A percentile compares a stretch with the other conserved stretches of the same genome.
These are phyloP conservation scores for Prenolepis imparis DNA, from an alignment of 2,888 invertebrate species.

Conservation along the genomic window DNA sequence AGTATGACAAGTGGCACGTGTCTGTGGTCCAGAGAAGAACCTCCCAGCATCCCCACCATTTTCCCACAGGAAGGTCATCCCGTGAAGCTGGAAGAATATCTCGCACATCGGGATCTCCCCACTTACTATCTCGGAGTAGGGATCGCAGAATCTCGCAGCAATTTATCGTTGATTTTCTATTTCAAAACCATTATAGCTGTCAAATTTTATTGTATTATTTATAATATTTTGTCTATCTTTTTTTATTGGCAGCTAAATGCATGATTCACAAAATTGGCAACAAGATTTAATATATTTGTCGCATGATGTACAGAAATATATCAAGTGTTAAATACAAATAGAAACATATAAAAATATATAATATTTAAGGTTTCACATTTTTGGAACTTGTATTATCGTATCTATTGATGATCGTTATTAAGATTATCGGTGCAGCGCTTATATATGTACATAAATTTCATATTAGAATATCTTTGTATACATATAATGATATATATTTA, in stretches of 20 bases:
- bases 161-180: constrained; percentile 74
- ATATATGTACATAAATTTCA: not conserved
- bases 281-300: not conserved
- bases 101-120: constrained; percentile 67
- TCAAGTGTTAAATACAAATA: not conserved
- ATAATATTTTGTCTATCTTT: not conserved
- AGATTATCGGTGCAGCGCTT: not conserved
- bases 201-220: constrained; percentile 1
- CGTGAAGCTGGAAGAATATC: constrained; percentile 71
- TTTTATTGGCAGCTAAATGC: not conserved
- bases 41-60: constrained; percentile 78
- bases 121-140: constrained; percentile 73
- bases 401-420: not conserved
- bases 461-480: not conserved
- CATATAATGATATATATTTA: not conserved
- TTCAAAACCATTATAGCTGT: constrained; percentile 42
- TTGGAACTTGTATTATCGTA: not conserved
- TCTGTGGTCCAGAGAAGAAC: constrained; percentile 80
- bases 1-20: constrained; percentile 84
- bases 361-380: not conserved
- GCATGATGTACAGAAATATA: not conserved
- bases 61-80: constrained; percentile 76
- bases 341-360: not conserved
- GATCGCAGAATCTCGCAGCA: constrained; percentile 70
- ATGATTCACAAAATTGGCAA: not conserved